These are phyloP conservation scores for Nomada hirtipes DNA, from an alignment of 2,888 invertebrate genomes.

Conservation along the genomic window DNA sequence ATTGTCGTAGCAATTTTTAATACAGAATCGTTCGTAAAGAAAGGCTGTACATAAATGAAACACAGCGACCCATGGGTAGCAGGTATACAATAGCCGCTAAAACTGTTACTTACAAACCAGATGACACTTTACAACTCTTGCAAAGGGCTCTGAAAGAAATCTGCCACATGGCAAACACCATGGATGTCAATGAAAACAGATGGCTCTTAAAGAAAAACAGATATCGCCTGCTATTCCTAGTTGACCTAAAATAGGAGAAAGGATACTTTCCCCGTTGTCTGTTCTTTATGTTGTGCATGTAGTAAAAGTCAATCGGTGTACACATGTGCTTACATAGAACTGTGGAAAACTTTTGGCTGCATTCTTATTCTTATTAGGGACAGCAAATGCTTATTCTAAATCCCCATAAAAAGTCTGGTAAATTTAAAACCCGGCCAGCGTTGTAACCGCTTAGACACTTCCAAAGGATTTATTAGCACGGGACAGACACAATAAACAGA, in stretches of 20 bases:
- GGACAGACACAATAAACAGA: background rate
- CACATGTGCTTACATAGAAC: background rate
- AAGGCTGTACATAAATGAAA: too few relatives aligned
- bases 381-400: background rate
- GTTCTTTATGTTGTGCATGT: background rate
- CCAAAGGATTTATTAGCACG: background rate
- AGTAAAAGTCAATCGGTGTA: conserved; percentile 26
- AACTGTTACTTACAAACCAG: background rate
- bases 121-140: conserved; percentile 10
- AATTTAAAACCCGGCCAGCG: background rate
- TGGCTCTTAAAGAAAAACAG: conserved; percentile 26
- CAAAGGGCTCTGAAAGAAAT: background rate
- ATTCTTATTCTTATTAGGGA: too few relatives aligned
- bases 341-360: background rate
- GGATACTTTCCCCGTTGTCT: conserved; percentile 52
- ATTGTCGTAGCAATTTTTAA: background rate
- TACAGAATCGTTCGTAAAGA: background rate
- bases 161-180: background rate
- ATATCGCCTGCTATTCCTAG: conserved; percentile 31
- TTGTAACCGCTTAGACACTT: background rate
- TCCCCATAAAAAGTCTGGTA: too few relatives aligned
- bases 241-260: conserved; percentile 54
- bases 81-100: background rate
- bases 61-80: too few relatives aligned
- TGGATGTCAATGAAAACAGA: background rate